phyloP scores from a whole-genome alignment of 2,797 vertebrate species.

The Eulemur rubriventer region DNA sequence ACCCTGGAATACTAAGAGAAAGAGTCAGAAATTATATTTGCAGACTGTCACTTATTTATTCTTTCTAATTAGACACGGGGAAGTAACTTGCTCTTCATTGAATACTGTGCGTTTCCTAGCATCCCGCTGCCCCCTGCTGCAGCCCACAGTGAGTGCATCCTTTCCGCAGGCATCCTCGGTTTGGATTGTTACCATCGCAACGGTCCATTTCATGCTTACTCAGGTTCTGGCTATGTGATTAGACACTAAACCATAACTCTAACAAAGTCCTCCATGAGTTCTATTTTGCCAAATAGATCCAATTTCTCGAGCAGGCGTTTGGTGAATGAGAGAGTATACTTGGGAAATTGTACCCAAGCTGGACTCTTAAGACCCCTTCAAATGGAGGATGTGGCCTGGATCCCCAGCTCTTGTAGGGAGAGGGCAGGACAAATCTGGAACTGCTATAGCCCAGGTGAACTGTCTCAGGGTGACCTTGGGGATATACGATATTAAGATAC shows the following conservation, averaged over 20 bases:
- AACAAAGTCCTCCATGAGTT: no score
- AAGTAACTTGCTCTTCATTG: neutral
- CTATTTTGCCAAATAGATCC: neutral
- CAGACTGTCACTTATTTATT: neutral
- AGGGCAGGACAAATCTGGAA: neutral
- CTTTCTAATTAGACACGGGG: neutral
- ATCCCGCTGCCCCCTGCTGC: slow-evolving; percentile 66
- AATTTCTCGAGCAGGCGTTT: neutral
- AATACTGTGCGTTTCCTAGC: neutral
- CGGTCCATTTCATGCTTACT: neutral
- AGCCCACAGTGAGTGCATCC: neutral
- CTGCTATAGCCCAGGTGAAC: neutral
- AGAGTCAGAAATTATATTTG: neutral
- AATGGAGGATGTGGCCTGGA: neutral
- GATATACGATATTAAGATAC: neutral
- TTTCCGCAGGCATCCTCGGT: accelerated
- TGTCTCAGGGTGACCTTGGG: neutral
- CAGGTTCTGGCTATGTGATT: neutral
- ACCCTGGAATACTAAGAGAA: neutral
- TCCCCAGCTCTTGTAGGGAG: neutral
- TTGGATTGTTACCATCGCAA: neutral
- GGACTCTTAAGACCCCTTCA: neutral
- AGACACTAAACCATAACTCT: neutral
- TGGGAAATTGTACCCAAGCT: neutral
- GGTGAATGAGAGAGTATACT: neutral